These are phyloP conservation scores for Pseudoips prasinana DNA, from an alignment of 2,888 invertebrate species.

Conservation along the genomic window DNA sequence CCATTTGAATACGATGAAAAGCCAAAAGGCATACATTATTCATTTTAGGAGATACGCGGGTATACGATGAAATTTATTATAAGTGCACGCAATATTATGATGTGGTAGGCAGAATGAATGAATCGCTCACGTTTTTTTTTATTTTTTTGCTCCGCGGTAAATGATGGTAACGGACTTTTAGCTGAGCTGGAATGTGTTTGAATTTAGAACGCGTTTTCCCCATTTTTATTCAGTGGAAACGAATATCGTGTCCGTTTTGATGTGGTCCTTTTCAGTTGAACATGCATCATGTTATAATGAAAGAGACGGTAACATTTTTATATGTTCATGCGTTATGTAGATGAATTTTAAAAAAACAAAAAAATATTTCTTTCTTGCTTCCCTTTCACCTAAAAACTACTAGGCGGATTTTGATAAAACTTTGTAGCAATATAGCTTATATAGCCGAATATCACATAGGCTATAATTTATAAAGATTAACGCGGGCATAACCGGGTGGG, in stretches of 20 bases:
- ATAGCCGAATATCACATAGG: no score
- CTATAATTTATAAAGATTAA: no score
- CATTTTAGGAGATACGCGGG: slow-evolving; percentile 45
- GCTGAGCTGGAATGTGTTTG: neutral
- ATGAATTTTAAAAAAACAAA: no score
- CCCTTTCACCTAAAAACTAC: no score
- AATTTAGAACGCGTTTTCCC: neutral
- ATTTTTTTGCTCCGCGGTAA: slow-evolving; percentile 1
- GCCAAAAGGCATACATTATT: slow-evolving; percentile 69
- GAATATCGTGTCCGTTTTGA: neutral
- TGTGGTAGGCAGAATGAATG: slow-evolving; percentile 22
- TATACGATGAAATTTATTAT: slow-evolving; percentile 49
- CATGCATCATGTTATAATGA: no score
- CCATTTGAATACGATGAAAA: slow-evolving; percentile 70
- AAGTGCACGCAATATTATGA: slow-evolving; percentile 36
- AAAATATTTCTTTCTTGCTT: no score
- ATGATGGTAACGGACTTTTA: neutral
- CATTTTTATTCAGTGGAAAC: neutral
- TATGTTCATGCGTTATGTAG: no score
- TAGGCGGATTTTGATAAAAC: no score
- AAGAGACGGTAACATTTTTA: no score
- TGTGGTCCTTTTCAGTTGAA: no score
- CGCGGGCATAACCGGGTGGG: no score
- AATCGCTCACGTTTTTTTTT: slow-evolving; percentile 9
- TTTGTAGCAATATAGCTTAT: no score